Evolutionary conservation across 2,888 invertebrate species (phyloP).

Genomic region (Pheosia tremula): DNA sequence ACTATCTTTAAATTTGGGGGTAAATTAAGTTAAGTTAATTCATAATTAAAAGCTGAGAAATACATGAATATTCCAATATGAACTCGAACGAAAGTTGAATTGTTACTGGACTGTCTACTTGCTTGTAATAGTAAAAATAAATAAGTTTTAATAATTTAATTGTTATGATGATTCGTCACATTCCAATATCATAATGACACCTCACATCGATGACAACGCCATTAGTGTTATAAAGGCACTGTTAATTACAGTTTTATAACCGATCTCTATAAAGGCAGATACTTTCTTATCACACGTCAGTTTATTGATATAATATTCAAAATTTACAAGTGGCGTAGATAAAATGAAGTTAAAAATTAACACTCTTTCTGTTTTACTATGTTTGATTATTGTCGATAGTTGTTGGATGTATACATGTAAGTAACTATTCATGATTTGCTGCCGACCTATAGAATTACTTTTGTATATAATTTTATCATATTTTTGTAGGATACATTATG

Average conservation of each 20-base stretch:
- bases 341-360: background rate
- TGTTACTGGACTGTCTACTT: no score
- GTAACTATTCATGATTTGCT: conserved; percentile 6
- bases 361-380: background rate
- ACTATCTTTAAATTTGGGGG: no score
- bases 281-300: conserved; percentile 9
- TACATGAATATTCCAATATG: no score
- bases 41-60: no score
- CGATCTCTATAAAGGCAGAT: background rate
- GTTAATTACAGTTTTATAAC: conserved; percentile 10
- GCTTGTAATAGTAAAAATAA: background rate
- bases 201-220: conserved; percentile 4
- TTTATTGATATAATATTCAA: conserved; percentile 9
- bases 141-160: background rate
- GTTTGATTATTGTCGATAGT: conserved; percentile 8
- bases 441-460: background rate
- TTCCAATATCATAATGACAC: background rate
- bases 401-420: conserved; percentile 29
- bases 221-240: conserved; percentile 16
- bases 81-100: no score
- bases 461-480: no score
- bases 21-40: no score
- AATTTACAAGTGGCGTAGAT: background rate
- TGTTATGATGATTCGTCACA: background rate
- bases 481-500: no score